These are phyloP conservation scores for Pycnonotus jocosus DNA, from an alignment of 2,113 vertebrate genomes.

Conservation along the genomic window DNA sequence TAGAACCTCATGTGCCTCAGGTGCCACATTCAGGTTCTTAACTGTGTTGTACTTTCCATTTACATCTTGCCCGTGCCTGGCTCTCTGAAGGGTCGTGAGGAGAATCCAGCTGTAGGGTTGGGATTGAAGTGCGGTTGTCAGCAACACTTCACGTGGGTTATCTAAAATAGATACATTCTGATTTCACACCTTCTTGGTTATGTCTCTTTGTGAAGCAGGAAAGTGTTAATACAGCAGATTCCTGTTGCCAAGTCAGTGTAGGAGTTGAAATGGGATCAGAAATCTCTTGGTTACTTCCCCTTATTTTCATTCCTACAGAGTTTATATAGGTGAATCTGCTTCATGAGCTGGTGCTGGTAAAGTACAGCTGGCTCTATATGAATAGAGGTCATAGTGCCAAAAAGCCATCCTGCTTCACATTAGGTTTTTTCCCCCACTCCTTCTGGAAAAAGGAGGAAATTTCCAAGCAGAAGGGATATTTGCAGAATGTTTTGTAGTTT, in stretches of 20 bases:
- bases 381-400: constrained; percentile 34
- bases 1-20: not conserved
- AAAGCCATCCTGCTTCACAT: not conserved
- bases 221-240: not conserved
- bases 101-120: not conserved
- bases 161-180: not conserved
- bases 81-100: not conserved
- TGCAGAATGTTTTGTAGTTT: constrained; percentile 35
- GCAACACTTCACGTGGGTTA: not conserved
- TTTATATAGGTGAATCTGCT: constrained; percentile 26
- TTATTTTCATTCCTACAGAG: not conserved
- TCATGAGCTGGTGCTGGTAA: not conserved
- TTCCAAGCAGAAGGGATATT: constrained; percentile 37
- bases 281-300: not conserved
- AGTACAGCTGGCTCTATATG: constrained; percentile 19
- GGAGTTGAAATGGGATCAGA: not conserved
- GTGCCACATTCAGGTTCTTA: not conserved
- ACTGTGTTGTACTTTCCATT: not conserved
- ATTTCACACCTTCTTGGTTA: not conserved
- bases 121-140: not conserved
- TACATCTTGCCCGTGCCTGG: not conserved
- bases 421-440: not conserved
- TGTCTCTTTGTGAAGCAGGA: not conserved
- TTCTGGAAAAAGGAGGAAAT: constrained; percentile 41
- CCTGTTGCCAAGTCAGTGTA: not conserved